Base-by-base conservation (phyloP, 2,797 vertebrate species). In the Acestrorhynchus altus region DNA sequence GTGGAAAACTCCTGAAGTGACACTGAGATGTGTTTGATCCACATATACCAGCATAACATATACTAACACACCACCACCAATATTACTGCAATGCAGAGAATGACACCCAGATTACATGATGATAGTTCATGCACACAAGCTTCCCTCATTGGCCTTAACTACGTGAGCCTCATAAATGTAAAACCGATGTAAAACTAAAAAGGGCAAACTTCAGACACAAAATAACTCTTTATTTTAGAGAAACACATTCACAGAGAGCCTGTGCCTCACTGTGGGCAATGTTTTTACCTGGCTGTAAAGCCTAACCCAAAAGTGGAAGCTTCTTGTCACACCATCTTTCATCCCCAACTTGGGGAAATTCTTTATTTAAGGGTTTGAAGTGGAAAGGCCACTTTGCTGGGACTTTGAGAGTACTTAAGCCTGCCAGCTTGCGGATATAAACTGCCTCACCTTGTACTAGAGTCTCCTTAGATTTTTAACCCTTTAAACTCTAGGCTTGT, bases 251-350 rank as follows among this genome's bases (percentile, higher is more conserved):
- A 44, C 6, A 13, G 35, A 40, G 10, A n/a, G 1, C 40, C 63
- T 65, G 63, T 24, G 40, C 44, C 44, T 44, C 15, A 15, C 39
- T 44, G 40, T 46, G 12, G 24, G 63, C 20, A 65, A 65, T 22
- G 63, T 44, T 44, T 65, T 46, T 65, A 65, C 39, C 40, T 46
- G 39, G 39, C 63, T 42, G 39, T 22, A 65, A 65, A 24, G 63
- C 40, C 40, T 22, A 44, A 11, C 10, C 63, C 63, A 24, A 61
- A 61, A 61, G 59, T 61, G 35, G 59, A 40, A 61, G 8, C 31
- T 61, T 20, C 59, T 40, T 77, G 84, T 86, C 84, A 76, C 86
- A 61, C 88, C 93, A 91, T 94, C 91, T 94, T 92, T 94, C 91
- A 90, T 91, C 89, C 88, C 90, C 89, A 88, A 84, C 85, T 89